Base-by-base conservation (phyloP, 2,113 vertebrate species). In the Suncus etruscus region DNA sequence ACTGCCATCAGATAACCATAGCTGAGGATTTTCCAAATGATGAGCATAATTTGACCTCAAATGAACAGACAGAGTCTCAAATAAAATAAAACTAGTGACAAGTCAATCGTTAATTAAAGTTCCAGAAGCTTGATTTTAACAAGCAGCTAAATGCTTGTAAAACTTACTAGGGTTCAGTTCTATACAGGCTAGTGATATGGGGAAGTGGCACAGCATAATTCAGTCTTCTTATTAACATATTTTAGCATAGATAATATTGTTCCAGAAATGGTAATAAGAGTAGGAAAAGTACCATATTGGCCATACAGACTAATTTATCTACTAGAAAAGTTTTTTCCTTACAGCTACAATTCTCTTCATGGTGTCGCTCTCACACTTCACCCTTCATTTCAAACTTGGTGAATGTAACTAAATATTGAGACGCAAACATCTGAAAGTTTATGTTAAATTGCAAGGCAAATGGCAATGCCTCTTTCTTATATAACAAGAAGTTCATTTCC, bases 51-150 rank as follows among this genome's bases (percentile, higher is more conserved):
- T 95, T 97, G 58, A 63, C 69, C 50, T 92, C 92, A 94, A 93
- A 93, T 94, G 86, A 92, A 94, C 94, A 95, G 83, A 80, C 90
- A 90, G 81, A 84, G 83, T 84, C 76, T 94, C 88, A 95, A 94
- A 87, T 96, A 94, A 95, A 96, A 95, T 95, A 94, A 96, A 95
- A 94, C 77, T 94, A 94, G 91, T 95, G 92, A 97, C 95, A 96
- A 96, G 88, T 94, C 93, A 94, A 89, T 96, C 14, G 0, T 95
- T 97, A 95, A 96, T 95, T 94, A 95, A 96, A 91, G 88, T 95
- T 97, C 73, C 77, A 95, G 94, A 93, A 95, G 86, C 88, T 93
- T 96, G 94, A 86, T 91, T 95, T 96, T 96, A 95, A 95, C 93
- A 96, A 93, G 90, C 90, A 89, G 58, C 77, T 94, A 95, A 95